A percentile compares a stretch with the other conserved stretches of the same genome.
phyloP scores from a whole-genome alignment of 2,888 invertebrate species.

The Rhingia rostrata region DNA sequence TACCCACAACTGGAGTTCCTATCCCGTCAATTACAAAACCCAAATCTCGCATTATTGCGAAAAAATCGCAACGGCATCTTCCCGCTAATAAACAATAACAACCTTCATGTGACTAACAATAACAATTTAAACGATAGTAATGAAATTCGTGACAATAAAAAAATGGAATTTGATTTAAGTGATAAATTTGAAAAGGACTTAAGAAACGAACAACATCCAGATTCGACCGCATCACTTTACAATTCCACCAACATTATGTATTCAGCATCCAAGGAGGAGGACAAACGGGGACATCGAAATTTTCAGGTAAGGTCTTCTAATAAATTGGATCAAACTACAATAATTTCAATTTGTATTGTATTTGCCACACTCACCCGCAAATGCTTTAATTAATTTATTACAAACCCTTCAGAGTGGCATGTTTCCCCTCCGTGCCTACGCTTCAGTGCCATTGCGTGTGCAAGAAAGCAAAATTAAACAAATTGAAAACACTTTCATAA shows the following conservation, averaged over 20 bases:
- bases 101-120: constrained; percentile 71
- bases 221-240: constrained; percentile 80
- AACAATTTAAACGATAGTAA: constrained; percentile 61
- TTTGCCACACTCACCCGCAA: constrained; percentile 18
- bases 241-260: constrained; percentile 78
- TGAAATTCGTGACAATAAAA: constrained; percentile 58
- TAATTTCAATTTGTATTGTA: background rate
- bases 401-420: constrained; percentile 55
- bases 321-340: constrained; percentile 41
- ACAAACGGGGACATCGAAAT: constrained; percentile 80
- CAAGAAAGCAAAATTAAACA: constrained; percentile 68
- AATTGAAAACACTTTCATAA: constrained; percentile 72
- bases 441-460: constrained; percentile 56
- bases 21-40: constrained; percentile 79
- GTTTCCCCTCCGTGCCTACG: background rate
- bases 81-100: constrained; percentile 76
- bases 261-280: constrained; percentile 79
- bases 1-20: constrained; percentile 79
- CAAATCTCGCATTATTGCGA: constrained; percentile 75
- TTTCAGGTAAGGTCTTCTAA: constrained; percentile 80
- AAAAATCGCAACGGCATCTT: constrained; percentile 77
- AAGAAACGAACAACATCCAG: constrained; percentile 81
- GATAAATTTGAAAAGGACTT: constrained; percentile 58
- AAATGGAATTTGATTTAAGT: constrained; percentile 56
- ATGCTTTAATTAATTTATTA: constrained; percentile 67